phyloP scores from a whole-genome alignment of 2,797 vertebrate genomes.

The Arrhamphus sclerolepis region DNA sequence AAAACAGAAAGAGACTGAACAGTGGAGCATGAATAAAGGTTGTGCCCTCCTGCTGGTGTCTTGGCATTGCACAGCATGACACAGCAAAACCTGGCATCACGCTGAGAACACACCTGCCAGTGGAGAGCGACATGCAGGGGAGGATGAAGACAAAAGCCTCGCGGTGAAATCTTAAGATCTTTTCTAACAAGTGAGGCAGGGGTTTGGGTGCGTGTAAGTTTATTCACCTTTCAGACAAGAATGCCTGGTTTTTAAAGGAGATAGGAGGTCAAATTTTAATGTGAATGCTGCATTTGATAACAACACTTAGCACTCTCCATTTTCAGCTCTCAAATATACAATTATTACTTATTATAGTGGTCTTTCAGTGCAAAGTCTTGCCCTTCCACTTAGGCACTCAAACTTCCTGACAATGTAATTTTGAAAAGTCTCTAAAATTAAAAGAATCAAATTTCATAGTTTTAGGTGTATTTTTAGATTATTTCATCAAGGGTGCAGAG shows the following conservation, averaged over 20 bases:
- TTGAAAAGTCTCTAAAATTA: too few relatives aligned
- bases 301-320: conserved; percentile 47
- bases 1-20: conserved; percentile 8
- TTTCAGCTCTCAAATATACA: conserved; percentile 41
- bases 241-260: too few relatives aligned
- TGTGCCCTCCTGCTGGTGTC: conserved; percentile 52
- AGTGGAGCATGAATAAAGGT: conserved; percentile 64
- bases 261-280: conserved; percentile 5
- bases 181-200: too few relatives aligned
- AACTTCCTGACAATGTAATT: conserved; percentile 15
- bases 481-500: too few relatives aligned
- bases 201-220: too few relatives aligned
- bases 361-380: conserved; percentile 47
- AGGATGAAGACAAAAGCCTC: conserved; percentile 10
- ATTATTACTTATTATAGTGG: conserved; percentile 62
- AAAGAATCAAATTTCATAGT: too few relatives aligned
- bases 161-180: conserved; percentile 5
- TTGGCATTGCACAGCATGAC: conserved; percentile 64
- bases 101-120: conserved; percentile 70
- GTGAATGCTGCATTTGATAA: conserved; percentile 48
- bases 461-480: too few relatives aligned
- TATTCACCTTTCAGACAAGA: too few relatives aligned
- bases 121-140: conserved; percentile 16
- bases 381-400: conserved; percentile 56
- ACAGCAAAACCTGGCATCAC: conserved; percentile 54